Evolutionary conservation across 1,140 invertebrate species (phyloP).

Genomic region (Lineus longissimus): DNA sequence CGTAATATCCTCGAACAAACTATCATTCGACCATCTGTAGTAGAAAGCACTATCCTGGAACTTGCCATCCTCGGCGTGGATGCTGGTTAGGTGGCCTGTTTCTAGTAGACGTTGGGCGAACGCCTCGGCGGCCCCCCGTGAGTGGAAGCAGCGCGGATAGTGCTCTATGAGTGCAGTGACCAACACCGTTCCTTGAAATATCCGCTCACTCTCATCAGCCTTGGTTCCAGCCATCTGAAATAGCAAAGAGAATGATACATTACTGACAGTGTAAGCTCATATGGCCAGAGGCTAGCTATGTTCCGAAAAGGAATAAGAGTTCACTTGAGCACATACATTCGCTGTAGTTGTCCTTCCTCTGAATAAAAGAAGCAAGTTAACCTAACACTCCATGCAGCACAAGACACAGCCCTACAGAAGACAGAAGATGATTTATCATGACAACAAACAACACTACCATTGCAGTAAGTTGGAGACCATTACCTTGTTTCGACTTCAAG

Average conservation of each 20-base stretch:
- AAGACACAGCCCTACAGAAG: too few relatives aligned
- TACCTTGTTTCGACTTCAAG: too few relatives aligned
- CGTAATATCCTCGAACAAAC: not conserved
- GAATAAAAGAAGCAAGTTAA: too few relatives aligned
- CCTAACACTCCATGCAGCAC: too few relatives aligned
- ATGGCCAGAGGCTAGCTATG: too few relatives aligned
- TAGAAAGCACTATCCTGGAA: slow-evolving; percentile 46
- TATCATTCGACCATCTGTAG: slow-evolving; percentile 39
- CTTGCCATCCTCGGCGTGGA: slow-evolving; percentile 20
- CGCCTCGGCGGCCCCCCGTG: slow-evolving; percentile 30
- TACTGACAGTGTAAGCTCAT: too few relatives aligned
- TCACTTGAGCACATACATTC: too few relatives aligned
- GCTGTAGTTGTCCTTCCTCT: too few relatives aligned
- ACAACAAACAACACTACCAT: too few relatives aligned
- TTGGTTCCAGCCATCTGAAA: slow-evolving; percentile 35
- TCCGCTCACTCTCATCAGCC: slow-evolving; percentile 24
- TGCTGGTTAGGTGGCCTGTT: slow-evolving; percentile 36
- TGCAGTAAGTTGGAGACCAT: too few relatives aligned
- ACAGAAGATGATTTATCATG: too few relatives aligned
- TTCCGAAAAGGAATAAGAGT: too few relatives aligned
- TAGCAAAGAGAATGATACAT: slow-evolving; percentile 1
- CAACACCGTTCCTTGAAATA: slow-evolving; percentile 39
- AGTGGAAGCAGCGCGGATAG: slow-evolving; percentile 29
- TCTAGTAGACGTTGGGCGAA: slow-evolving; percentile 37
- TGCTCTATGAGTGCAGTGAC: slow-evolving; percentile 35